phyloP scores from a whole-genome alignment of 2,113 vertebrate genomes.

The Dinomys branickii region DNA sequence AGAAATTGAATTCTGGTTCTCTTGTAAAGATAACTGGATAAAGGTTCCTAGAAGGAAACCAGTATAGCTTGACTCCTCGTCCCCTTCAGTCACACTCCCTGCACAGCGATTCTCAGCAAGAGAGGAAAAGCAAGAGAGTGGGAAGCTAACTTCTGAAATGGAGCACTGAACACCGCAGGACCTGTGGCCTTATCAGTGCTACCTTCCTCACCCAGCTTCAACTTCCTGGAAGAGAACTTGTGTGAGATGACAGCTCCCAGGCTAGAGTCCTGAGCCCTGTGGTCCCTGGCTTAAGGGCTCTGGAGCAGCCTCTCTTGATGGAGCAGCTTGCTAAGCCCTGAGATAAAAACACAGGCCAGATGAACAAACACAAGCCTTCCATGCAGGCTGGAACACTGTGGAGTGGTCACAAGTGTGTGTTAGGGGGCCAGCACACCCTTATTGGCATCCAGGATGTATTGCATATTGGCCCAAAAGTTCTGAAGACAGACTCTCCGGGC shows the following conservation, averaged over 20 bases:
- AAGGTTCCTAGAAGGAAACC: conserved; percentile 30
- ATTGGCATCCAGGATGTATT: neutral
- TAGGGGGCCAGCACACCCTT: neutral
- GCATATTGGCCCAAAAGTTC: neutral
- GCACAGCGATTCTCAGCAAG: neutral
- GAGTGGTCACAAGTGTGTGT: neutral
- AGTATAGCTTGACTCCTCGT: neutral
- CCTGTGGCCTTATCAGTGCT: neutral
- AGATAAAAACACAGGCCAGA: neutral
- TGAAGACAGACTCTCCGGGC: neutral
- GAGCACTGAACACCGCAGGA: neutral
- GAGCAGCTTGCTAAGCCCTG: neutral
- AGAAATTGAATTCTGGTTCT: conserved; percentile 64
- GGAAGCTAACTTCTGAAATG: neutral
- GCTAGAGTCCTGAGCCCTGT: neutral
- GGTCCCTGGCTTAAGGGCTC: neutral
- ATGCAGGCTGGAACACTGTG: neutral
- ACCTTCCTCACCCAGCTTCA: neutral
- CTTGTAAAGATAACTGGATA: conserved; percentile 57
- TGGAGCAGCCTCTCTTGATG: neutral
- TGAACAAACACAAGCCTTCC: neutral
- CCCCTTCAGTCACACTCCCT: neutral
- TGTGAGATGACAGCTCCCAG: accelerated
- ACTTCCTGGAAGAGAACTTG: neutral
- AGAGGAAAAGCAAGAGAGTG: neutral